These are phyloP conservation scores for Hippocampus mohnikei DNA, from an alignment of 2,113 vertebrate genomes.

Conservation along the genomic window DNA sequence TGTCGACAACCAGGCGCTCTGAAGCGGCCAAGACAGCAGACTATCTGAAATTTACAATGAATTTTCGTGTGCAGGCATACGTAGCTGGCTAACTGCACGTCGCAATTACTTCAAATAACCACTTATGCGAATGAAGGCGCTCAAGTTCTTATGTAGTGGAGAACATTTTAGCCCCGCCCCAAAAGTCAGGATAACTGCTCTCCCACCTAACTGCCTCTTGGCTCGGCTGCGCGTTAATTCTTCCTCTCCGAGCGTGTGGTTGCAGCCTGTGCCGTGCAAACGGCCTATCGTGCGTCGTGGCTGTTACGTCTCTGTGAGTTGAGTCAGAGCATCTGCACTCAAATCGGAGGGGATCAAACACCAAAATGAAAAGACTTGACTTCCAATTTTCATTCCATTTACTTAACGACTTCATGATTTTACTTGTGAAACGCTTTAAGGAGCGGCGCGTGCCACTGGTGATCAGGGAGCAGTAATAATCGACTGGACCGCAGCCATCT, in stretches of 20 bases:
- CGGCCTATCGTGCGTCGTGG: slow-evolving; percentile 16
- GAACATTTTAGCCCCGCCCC: no score
- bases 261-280: slow-evolving; percentile 19
- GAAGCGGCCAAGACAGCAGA: no score
- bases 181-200: not conserved
- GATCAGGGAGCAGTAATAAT: slow-evolving; percentile 56
- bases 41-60: no score
- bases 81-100: no score
- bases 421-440: slow-evolving; percentile 48
- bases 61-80: no score
- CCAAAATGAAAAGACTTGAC: slow-evolving; percentile 33
- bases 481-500: slow-evolving; percentile 60
- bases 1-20: no score
- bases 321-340: slow-evolving; percentile 14
- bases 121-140: no score
- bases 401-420: slow-evolving; percentile 53
- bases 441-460: slow-evolving; percentile 56
- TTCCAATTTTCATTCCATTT: slow-evolving; percentile 43
- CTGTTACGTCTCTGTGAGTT: slow-evolving; percentile 20
- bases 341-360: slow-evolving; percentile 37
- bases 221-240: slow-evolving; percentile 41
- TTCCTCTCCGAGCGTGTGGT: slow-evolving; percentile 51
- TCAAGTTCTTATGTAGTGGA: no score
- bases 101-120: no score
- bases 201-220: slow-evolving; percentile 19